Evolutionary conservation across 2,888 invertebrate species (phyloP), one percentile per base, ranked within the genome.

Genomic region (Eulithis testata): DNA sequence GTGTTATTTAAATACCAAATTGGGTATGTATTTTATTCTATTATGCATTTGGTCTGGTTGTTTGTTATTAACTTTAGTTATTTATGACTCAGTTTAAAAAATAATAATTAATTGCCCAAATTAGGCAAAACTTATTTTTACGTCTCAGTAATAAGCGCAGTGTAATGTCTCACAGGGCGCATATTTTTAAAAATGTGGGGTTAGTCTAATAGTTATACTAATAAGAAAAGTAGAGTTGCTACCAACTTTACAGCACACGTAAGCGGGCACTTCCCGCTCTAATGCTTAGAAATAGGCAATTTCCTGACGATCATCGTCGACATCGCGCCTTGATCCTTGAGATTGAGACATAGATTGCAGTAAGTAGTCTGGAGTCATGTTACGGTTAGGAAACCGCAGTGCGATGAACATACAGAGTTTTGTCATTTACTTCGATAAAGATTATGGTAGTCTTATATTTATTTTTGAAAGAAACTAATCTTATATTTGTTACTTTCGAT

Each of bases 251-350:
- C 58, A 62, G 84, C 74, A 86, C 82, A 47, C 44, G 11, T 85
- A 79, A 87, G 77, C 81, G 85, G 72, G 71, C 74, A 77, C 84
- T 84, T 90, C 90, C 90, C 86, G 88, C 79, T 72, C 83, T 86
- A 85, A 72, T 72, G 60, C 62, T 81, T 73, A 85, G 86, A 73
- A 72, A 90, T 90, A 82, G 80, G 76, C 82, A 71, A 83, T 83
- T 88, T 90, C 90, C 90, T 86, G 87, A 87, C 70, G 78, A 84
- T 47, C 11, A 53, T 52, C 74, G 70, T 52, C 74, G 70, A 73
- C 74, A 69, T 73, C 76, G 71, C 73, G 70, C 71, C 71, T 71
- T 66, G 72, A 63, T 72, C 73, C 71, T 67, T 68, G 71, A 68
- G 71, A 71, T 71, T 66, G 63, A 59, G 71, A 67, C 65, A 63